phyloP scores from a whole-genome alignment of 2,888 invertebrate genomes.

The Orthosia gothica region DNA sequence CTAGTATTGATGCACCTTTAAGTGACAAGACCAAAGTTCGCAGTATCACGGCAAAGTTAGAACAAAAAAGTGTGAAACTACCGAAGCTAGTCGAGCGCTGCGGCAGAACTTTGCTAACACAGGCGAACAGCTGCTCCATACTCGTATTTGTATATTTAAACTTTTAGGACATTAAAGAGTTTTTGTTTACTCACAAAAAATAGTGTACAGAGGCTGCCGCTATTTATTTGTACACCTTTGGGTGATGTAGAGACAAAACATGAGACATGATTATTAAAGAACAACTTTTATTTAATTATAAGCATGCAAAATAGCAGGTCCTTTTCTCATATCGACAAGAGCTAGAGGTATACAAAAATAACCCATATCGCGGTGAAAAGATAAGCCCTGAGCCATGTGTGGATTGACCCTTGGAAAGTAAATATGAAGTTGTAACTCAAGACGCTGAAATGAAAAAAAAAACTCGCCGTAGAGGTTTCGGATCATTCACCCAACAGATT shows the following conservation, averaged over 20 bases:
- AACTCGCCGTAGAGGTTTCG: too few species aligned
- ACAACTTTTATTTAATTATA: too few species aligned
- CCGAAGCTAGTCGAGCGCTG: slow-evolving; percentile 2
- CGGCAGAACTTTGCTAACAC: slow-evolving; percentile 25
- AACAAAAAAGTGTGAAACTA: slow-evolving; percentile 46
- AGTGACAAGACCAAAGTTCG: slow-evolving; percentile 24
- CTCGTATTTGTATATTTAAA: slow-evolving; percentile 14
- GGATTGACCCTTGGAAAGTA: slow-evolving; percentile 2
- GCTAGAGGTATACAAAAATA: background rate
- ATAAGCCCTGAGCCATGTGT: slow-evolving; percentile 19
- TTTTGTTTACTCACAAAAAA: background rate
- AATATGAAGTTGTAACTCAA: slow-evolving; percentile 10
- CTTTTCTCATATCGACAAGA: background rate
- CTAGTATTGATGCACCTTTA: background rate
- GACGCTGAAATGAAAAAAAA: background rate
- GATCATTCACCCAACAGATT: background rate
- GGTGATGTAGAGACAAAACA: background rate
- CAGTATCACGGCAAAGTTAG: slow-evolving; percentile 23
- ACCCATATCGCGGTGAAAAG: background rate
- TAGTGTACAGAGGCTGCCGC: background rate
- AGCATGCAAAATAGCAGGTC: too few species aligned
- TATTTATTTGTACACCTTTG: background rate
- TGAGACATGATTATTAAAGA: background rate
- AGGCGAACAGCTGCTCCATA: slow-evolving; percentile 1
- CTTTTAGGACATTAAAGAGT: slow-evolving; percentile 1